Percentiles rank a stretch among this genome's conserved stretches.
phyloP scores from a whole-genome alignment of 2,113 vertebrate genomes.

The Neomonachus schauinslandi region DNA sequence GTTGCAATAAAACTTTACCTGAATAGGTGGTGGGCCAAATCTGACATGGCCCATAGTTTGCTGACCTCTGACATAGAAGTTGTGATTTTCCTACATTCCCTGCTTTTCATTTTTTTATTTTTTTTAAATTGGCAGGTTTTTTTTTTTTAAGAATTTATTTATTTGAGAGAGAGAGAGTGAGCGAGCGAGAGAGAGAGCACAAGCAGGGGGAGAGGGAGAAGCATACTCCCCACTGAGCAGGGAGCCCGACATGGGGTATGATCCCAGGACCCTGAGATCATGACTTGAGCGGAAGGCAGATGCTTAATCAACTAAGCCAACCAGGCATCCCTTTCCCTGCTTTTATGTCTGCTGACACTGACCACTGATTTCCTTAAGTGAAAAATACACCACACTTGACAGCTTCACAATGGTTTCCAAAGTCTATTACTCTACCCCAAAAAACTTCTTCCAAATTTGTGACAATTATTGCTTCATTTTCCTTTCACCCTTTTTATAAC shows the following conservation, averaged over 20 bases:
- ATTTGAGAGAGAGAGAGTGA: background rate
- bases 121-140: background rate
- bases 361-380: conserved; percentile 55
- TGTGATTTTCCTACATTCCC: conserved; percentile 16
- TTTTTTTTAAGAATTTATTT: background rate
- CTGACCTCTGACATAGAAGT: background rate
- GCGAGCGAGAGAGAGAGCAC: too few relatives aligned
- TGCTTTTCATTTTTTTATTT: background rate
- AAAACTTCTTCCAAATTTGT: background rate
- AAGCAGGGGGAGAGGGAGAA: background rate
- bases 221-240: background rate
- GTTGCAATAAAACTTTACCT: conserved; percentile 57
- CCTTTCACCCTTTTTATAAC: background rate
- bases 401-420: conserved; percentile 15
- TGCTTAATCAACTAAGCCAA: background rate
- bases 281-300: background rate
- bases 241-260: background rate
- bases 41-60: background rate
- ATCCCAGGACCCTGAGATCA: background rate
- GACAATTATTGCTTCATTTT: conserved; percentile 8
- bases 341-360: conserved; percentile 32
- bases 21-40: conserved; percentile 29
- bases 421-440: background rate
- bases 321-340: background rate
- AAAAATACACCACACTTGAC: conserved; percentile 42